phyloP scores from a whole-genome alignment of 2,888 invertebrate species.

The Fragum sueziense region DNA sequence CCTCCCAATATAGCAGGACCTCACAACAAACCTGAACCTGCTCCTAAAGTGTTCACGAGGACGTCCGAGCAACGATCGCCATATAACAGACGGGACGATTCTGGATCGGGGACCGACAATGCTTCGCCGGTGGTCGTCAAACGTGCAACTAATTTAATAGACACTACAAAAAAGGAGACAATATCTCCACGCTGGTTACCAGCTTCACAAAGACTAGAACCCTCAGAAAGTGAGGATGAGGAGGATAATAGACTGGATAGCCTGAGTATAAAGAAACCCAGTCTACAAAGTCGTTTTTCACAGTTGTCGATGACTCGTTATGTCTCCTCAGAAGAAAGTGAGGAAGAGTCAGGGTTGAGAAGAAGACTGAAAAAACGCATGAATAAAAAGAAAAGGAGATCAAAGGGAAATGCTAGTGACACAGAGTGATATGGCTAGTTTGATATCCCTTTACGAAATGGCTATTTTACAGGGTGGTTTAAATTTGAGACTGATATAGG shows the following conservation, averaged over 20 bases:
- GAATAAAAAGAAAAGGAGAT: constrained; percentile 25
- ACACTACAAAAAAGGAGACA: constrained; percentile 8
- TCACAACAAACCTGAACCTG: constrained; percentile 36
- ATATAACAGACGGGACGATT: neutral
- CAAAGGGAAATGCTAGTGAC: constrained; percentile 5
- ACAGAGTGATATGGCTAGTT: no score
- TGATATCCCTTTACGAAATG: no score
- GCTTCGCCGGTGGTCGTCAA: neutral
- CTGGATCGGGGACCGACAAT: constrained; percentile 9
- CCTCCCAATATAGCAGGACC: constrained; percentile 33
- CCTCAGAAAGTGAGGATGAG: neutral
- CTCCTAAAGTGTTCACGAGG: constrained; percentile 31
- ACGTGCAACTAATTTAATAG: neutral
- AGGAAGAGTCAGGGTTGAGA: constrained; percentile 7
- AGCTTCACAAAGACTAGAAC: neutral
- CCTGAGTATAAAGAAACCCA: neutral
- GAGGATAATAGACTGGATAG: neutral
- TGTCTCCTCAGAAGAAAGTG: constrained; percentile 10
- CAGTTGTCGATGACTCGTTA: neutral
- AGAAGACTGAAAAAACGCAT: constrained; percentile 1
- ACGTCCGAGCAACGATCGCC: neutral
- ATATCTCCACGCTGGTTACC: neutral
- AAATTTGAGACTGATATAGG: neutral
- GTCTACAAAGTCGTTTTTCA: constrained; percentile 3
- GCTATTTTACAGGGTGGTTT: neutral